Evolutionary conservation across 30 jellyfish, hydroid and myxozoan genomes (phyloP), one percentile per base, ranked within the genome.

Genomic region (Catostylus mosaicus): DNA sequence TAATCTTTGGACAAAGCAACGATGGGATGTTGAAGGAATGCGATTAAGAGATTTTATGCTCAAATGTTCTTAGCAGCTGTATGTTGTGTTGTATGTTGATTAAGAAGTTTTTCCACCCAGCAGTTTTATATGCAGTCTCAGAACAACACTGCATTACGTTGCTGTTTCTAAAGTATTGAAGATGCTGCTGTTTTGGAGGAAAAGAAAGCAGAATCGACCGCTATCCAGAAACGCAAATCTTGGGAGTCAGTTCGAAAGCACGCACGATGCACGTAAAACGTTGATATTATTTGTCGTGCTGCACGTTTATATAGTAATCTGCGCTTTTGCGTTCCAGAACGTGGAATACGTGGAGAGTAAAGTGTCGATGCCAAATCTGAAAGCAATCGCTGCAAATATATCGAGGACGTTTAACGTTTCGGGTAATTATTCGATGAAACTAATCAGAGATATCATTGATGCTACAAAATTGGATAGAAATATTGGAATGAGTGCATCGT

Each of bases 161-260:
- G n/a, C n/a, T n/a, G n/a, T n/a, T n/a, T n/a, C n/a, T n/a, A n/a
- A n/a, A n/a, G n/a, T n/a, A n/a, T n/a, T 77, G 32, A 65, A 68
- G 3, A 82, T 82, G 92, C 86, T 82, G 46, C 68, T 82, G 18
- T 82, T 82, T 26, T 82, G 92, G 92, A 54, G 92, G 45, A 82
- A 82, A 36, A 33, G 82, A 70, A 82, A 67, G 59, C 57, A 37
- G 16, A 32, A 52, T 18, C 80, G 34, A 36, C 40, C 10, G 23
- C 47, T 24, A 23, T 43, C 19, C 2, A 35, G 83, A 23, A 60
- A 27, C 7, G 47, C 34, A 30, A 67, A 34, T 7, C 30, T 57
- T 12, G 71, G 45, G 4, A 26, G 5, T 35, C 57, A 27, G 18
- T n/a, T 59, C 24, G 77, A 40, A 0, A 59, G 56, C 69, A 56